phyloP scores from a whole-genome alignment of 2,113 vertebrate species.

The Arenaria interpres region DNA sequence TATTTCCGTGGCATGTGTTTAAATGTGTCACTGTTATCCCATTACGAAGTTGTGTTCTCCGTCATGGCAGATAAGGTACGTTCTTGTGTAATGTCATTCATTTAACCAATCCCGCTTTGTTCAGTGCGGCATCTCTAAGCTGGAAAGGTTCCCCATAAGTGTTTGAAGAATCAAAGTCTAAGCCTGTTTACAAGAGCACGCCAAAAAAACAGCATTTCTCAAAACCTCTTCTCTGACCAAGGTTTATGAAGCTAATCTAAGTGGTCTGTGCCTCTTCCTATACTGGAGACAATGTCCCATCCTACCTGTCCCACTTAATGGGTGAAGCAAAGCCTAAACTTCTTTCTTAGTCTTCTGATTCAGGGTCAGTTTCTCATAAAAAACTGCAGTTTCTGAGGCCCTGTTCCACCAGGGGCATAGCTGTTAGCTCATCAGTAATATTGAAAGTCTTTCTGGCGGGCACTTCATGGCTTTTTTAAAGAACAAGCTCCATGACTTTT shows the following conservation, averaged over 20 bases:
- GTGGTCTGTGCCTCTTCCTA: neutral
- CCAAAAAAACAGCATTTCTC: neutral
- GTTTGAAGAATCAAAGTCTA: neutral
- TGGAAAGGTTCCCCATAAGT: neutral
- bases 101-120: neutral
- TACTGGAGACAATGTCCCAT: neutral
- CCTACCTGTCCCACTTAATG: neutral
- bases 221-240: neutral
- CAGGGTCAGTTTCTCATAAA: neutral
- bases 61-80: neutral
- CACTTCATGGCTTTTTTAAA: neutral
- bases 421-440: neutral
- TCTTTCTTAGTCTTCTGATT: neutral
- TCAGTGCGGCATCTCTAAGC: neutral
- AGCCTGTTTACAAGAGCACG: neutral
- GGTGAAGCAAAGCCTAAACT: neutral
- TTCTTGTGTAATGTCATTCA: neutral
- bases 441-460: neutral
- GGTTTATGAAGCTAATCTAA: neutral
- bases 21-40: neutral
- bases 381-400: neutral
- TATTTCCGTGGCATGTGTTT: neutral
- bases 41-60: neutral
- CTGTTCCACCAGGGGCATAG: neutral
- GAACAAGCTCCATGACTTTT: constrained; percentile 2